A percentile compares a stretch with the other conserved stretches of the same genome.
These are phyloP conservation scores for Apis cerana DNA, from an alignment of 1,140 invertebrate genomes.

Conservation along the genomic window DNA sequence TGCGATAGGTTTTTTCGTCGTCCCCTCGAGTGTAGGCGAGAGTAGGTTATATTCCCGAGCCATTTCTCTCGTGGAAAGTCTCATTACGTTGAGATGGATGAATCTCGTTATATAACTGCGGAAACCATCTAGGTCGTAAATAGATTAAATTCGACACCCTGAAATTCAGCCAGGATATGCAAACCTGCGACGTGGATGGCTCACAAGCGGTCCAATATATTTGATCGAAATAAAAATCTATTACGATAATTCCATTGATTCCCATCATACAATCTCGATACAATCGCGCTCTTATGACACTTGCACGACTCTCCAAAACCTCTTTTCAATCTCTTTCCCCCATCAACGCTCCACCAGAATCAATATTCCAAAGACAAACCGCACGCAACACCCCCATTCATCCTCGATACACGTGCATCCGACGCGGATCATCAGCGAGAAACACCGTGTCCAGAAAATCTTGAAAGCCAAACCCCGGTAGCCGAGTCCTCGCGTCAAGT, in stretches of 20 bases:
- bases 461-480: conserved; percentile 2
- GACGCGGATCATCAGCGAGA: neutral
- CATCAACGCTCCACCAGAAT: neutral
- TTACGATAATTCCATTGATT: no score
- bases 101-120: conserved; percentile 63
- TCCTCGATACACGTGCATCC: neutral
- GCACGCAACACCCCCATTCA: neutral
- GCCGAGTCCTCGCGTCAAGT: neutral
- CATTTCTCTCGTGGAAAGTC: conserved; percentile 53
- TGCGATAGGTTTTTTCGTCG: conserved; percentile 31
- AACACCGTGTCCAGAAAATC: neutral
- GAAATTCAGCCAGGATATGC: conserved; percentile 8
- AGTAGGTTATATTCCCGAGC: conserved; percentile 41
- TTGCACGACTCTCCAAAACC: no score
- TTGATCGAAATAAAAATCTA: neutral
- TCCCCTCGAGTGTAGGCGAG: conserved; percentile 37
- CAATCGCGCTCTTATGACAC: no score
- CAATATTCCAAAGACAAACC: neutral
- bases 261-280: no score
- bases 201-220: conserved; percentile 5
- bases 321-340: no score
- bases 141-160: conserved; percentile 47
- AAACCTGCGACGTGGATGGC: neutral
- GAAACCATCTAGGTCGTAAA: conserved; percentile 39
- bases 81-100: conserved; percentile 60